Evolutionary conservation across 2,797 vertebrate genomes (phyloP).

Genomic region (Lithobates sylvaticus): DNA sequence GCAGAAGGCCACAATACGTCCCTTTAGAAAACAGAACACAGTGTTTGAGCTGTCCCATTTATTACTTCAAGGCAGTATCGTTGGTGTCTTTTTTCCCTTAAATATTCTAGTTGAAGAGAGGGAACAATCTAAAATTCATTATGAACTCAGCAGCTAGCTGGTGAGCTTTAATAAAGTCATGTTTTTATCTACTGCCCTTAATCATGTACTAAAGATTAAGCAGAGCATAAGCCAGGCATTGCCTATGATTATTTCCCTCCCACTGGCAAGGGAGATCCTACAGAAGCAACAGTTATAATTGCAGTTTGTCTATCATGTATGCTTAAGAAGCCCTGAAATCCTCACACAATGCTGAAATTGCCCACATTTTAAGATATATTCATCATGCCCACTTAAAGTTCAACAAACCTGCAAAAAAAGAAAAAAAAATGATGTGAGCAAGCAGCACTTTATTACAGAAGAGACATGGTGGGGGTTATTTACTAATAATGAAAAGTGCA

Average conservation of each 20-base stretch:
- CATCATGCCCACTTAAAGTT: background rate
- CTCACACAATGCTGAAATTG: background rate
- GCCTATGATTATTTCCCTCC: slow-evolving; percentile 42
- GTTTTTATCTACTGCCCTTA: slow-evolving; percentile 44
- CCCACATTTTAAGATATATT: background rate
- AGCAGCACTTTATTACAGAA: too few species aligned
- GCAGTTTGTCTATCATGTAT: slow-evolving; percentile 16
- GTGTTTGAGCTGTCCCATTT: background rate
- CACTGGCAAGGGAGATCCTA: slow-evolving; percentile 14
- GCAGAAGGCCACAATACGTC: background rate
- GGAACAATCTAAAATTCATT: slow-evolving; percentile 26
- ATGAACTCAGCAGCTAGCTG: slow-evolving; percentile 5
- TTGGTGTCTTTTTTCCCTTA: too few species aligned
- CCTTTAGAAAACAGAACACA: background rate
- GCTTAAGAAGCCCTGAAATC: slow-evolving; percentile 18
- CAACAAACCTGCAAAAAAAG: too few species aligned
- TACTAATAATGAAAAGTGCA: too few species aligned
- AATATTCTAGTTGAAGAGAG: background rate
- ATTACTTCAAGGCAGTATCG: background rate
- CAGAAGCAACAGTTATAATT: slow-evolving; percentile 19
- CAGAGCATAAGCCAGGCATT: slow-evolving; percentile 27
- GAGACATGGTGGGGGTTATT: too few species aligned
- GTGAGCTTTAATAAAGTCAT: slow-evolving; percentile 49
- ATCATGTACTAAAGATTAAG: slow-evolving; percentile 41
- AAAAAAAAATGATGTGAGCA: too few species aligned